A percentile compares a stretch with the other conserved stretches of the same genome.
Evolutionary conservation across 2,888 invertebrate genomes (phyloP).

Genomic region (Seladonia tumulorum): DNA sequence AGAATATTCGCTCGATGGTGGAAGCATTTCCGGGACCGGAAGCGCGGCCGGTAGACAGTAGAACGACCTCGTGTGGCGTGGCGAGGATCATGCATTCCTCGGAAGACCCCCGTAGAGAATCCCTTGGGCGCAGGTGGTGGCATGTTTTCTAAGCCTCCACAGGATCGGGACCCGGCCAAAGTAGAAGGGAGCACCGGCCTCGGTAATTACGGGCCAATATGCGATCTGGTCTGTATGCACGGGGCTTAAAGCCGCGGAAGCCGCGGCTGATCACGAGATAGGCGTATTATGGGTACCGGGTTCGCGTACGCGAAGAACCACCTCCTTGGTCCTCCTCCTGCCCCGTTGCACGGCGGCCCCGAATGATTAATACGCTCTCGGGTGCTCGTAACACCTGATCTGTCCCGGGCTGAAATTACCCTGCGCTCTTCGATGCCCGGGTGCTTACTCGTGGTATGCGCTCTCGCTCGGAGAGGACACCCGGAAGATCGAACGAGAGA

Average conservation of each 20-base stretch:
- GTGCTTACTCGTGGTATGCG: conserved; percentile 25
- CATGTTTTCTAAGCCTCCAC: conserved; percentile 65
- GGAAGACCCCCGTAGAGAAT: conserved; percentile 67
- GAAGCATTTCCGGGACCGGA: not conserved
- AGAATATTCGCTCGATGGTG: too few relatives aligned
- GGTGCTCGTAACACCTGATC: conserved; percentile 74
- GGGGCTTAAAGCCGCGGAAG: conserved; percentile 72
- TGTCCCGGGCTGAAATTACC: conserved; percentile 71
- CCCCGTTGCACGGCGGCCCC: conserved; percentile 29
- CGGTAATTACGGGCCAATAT: conserved; percentile 81
- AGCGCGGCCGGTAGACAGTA: not conserved
- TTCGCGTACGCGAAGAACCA: conserved; percentile 67
- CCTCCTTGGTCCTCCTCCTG: conserved; percentile 47
- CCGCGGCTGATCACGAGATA: conserved; percentile 79
- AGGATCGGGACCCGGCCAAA: conserved; percentile 39
- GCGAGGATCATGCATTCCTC: conserved; percentile 61
- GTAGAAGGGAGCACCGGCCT: conserved; percentile 60
- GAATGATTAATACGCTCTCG: conserved; percentile 75
- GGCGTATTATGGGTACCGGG: conserved; percentile 79
- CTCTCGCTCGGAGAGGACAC: conserved; percentile 52
- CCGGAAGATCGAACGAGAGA: conserved; percentile 67
- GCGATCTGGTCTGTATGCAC: conserved; percentile 73
- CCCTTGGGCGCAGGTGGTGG: conserved; percentile 72
- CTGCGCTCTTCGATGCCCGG: conserved; percentile 56
- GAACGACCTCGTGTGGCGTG: conserved; percentile 60